Conservation (phyloP, 2,797 vertebrate species). For the Coccyzus lansbergi region DNA sequence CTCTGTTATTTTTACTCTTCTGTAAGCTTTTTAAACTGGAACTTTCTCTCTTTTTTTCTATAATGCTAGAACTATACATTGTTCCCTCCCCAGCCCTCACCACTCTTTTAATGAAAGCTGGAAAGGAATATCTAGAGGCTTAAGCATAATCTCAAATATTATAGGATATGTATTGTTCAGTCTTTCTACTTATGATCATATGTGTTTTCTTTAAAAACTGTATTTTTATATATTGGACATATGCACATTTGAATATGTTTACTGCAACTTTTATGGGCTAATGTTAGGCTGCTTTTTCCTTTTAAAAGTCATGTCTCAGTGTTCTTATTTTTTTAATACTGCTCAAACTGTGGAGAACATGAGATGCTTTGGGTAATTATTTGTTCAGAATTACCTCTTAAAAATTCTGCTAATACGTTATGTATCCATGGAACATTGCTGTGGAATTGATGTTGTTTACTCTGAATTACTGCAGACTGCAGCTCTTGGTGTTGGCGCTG, state of each 20-base stretch:
- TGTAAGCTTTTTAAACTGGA: not conserved
- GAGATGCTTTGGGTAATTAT: not conserved
- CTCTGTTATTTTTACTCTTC: not conserved
- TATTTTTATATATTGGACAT: not conserved
- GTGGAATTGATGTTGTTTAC: constrained; percentile 65
- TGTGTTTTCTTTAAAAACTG: not conserved
- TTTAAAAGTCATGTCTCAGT: not conserved
- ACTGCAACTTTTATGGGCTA: not conserved
- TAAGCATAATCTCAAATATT: not conserved
- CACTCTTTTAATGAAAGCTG: not conserved
- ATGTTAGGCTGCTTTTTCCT: not conserved
- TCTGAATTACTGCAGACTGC: constrained; percentile 70
- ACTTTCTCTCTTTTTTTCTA: not conserved
- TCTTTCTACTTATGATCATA: not conserved
- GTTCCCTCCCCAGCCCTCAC: too few species aligned
- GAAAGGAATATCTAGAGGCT: not conserved
- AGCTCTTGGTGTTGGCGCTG: constrained; percentile 51
- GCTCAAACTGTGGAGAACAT: not conserved
- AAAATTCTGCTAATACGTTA: not conserved
- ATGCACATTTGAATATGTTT: not conserved
- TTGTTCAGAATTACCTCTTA: not conserved
- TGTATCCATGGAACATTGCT: not conserved
- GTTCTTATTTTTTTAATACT: not conserved
- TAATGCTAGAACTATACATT: not conserved
- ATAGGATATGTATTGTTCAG: not conserved